Conservation (phyloP, 2,113 vertebrate genomes). For the Campylomormyrus tamandua region DNA sequence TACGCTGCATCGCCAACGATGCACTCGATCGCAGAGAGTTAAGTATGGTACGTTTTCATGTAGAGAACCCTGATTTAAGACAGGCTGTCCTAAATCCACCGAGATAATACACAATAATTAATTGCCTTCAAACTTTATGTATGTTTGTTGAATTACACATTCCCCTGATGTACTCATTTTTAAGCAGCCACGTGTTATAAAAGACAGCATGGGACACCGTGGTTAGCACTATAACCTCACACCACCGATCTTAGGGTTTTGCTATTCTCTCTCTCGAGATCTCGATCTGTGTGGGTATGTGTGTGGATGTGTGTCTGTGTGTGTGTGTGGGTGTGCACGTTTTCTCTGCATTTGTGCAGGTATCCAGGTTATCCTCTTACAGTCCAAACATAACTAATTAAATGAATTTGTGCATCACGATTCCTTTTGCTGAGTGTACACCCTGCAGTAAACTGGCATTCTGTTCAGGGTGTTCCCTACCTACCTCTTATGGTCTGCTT, state of each 20-base stretch:
- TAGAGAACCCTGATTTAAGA: not conserved
- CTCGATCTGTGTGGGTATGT: too few species aligned
- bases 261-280: too few species aligned
- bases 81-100: not conserved
- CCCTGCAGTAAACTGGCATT: not conserved
- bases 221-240: not conserved
- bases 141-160: not conserved
- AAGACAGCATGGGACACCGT: not conserved
- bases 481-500: not conserved
- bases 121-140: not conserved
- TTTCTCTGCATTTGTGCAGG: not conserved
- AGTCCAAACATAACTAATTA: not conserved
- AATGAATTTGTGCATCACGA: not conserved
- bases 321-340: not conserved
- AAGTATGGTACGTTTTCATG: not conserved
- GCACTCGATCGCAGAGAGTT: too few species aligned
- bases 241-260: not conserved
- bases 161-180: not conserved
- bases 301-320: too few species aligned
- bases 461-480: not conserved
- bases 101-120: not conserved
- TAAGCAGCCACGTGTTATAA: not conserved
- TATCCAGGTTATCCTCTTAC: not conserved
- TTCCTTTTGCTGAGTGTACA: not conserved
- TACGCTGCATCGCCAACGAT: too few species aligned